Conservation (phyloP, 2,888 invertebrate species). For the Neoitamus cyanurus region DNA sequence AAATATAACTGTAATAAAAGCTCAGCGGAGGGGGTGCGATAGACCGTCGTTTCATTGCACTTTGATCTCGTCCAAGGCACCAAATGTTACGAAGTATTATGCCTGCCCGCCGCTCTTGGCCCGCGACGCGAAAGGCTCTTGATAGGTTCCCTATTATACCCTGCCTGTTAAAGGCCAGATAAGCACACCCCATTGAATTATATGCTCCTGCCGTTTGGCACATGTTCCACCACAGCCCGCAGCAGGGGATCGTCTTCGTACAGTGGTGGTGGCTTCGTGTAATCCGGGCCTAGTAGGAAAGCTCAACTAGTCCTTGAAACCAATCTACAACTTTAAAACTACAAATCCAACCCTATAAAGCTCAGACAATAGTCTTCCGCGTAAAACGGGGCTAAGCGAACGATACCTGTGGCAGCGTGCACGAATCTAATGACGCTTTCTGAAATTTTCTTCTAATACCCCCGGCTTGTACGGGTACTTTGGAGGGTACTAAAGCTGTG, state of each 20-base stretch:
- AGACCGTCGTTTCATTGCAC: not conserved
- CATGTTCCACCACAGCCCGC: not conserved
- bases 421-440: not conserved
- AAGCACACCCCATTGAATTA: slow-evolving; percentile 9
- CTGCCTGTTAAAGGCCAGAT: not conserved
- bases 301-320: not conserved
- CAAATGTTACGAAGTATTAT: slow-evolving; percentile 7
- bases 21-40: not conserved
- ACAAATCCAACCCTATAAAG: not conserved
- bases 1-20: not conserved
- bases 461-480: not conserved
- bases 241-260: not conserved
- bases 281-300: too few species aligned
- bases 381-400: not conserved
- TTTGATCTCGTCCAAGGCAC: slow-evolving; percentile 7
- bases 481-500: not conserved
- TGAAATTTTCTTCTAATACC: not conserved
- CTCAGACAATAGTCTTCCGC: not conserved
- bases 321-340: slow-evolving; percentile 7
- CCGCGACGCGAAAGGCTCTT: not conserved
- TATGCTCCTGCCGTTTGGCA: not conserved
- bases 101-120: not conserved
- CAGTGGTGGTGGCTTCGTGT: not conserved
- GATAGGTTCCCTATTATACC: not conserved
- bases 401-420: not conserved